phyloP scores from a whole-genome alignment of 2,113 vertebrate species.

The Oryzias curvinotus region DNA sequence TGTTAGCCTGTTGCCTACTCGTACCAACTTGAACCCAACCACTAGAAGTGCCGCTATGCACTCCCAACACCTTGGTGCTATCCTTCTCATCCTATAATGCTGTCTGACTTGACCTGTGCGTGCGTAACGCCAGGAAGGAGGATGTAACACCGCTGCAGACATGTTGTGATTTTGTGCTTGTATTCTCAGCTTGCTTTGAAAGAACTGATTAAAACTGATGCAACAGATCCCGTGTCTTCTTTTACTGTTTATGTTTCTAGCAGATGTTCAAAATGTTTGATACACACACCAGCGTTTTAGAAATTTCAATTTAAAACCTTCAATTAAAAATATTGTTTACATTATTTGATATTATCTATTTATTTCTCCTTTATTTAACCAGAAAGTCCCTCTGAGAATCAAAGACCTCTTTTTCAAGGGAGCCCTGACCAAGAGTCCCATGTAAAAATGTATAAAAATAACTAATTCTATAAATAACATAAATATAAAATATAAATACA shows the following conservation, averaged over 20 bases:
- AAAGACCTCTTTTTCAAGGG: too few relatives aligned
- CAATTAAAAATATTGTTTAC: too few relatives aligned
- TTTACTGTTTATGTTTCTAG: constrained; percentile 2
- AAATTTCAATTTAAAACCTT: too few relatives aligned
- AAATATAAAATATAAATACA: too few relatives aligned
- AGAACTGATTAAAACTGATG: constrained; percentile 83
- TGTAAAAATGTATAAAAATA: too few relatives aligned
- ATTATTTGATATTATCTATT: too few relatives aligned
- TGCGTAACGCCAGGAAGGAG: constrained; percentile 46
- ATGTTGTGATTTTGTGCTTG: constrained; percentile 87
- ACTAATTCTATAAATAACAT: too few relatives aligned
- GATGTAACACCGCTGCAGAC: constrained; percentile 76
- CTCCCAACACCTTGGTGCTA: constrained; percentile 82
- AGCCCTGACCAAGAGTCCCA: too few relatives aligned
- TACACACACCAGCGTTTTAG: too few relatives aligned
- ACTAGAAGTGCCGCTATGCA: constrained; percentile 74
- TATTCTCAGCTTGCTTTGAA: constrained; percentile 89
- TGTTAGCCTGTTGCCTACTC: constrained; percentile 83
- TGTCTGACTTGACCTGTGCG: constrained; percentile 74
- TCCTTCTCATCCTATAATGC: constrained; percentile 73
- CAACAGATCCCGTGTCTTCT: constrained; percentile 30
- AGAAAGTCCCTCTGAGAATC: too few relatives aligned
- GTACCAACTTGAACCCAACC: constrained; percentile 74
- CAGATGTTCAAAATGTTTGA: not conserved
- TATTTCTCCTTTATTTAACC: too few relatives aligned